Evolutionary conservation across 2,113 vertebrate species (phyloP).

Genomic region (Menidia beryllina): DNA sequence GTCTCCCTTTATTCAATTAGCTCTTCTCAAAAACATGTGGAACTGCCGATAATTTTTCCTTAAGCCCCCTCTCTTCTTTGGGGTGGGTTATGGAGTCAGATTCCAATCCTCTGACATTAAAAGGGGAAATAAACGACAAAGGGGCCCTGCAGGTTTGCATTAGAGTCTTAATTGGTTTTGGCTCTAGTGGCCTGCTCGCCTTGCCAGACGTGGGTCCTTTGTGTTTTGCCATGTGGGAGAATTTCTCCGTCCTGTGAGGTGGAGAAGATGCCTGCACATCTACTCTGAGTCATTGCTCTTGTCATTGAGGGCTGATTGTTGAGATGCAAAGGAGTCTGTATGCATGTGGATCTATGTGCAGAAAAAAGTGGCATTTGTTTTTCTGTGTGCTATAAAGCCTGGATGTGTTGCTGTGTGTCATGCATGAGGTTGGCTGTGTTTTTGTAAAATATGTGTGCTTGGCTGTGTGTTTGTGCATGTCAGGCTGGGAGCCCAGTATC

Average conservation of each 20-base stretch:
- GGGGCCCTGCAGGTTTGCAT: conserved; percentile 84
- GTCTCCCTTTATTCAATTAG: conserved; percentile 74
- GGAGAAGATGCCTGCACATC: conserved; percentile 60
- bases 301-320: conserved; percentile 1
- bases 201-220: conserved; percentile 75
- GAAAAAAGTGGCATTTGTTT: not conserved
- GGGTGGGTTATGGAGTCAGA: conserved; percentile 73
- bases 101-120: conserved; percentile 84
- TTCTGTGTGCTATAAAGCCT: not conserved
- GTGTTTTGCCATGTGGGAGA: conserved; percentile 78
- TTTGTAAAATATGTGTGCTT: conserved; percentile 33
- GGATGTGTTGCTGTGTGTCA: conserved; percentile 45
- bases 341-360: not conserved
- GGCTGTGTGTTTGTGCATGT: conserved; percentile 57
- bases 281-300: conserved; percentile 45
- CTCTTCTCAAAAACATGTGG: conserved; percentile 70
- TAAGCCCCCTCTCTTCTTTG: conserved; percentile 61
- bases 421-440: conserved; percentile 54
- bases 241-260: conserved; percentile 66
- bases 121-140: conserved; percentile 83
- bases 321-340: not conserved
- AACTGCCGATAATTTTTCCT: conserved; percentile 63
- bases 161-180: conserved; percentile 85
- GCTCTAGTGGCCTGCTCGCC: conserved; percentile 72
- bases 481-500: conserved; percentile 72